Base-by-base conservation (phyloP, 2,113 vertebrate genomes). In the Aepyceros melampus region DNA sequence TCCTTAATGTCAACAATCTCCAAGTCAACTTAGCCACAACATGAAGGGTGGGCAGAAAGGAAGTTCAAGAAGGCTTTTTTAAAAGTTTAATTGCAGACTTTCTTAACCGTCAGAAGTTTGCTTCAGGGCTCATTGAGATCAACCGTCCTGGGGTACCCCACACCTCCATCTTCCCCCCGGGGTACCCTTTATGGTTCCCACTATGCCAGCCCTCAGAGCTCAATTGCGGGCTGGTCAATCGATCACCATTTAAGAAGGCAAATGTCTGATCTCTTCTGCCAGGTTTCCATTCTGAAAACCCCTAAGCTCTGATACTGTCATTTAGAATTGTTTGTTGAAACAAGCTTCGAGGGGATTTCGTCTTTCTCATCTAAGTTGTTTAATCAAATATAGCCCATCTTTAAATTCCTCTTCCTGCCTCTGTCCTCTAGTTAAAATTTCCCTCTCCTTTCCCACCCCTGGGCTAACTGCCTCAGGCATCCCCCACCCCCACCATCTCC, bases 61-160 rank as follows among this genome's bases (percentile, higher is more conserved):
- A 98, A 97, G 95, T 97, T 98, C 49, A 86, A 97, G 89, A 94
- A 31, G 93, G 85, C 96, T 97, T 97, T 97, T 67, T 1, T 1
- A 40, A 49, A 55, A 33, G 51, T 86, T 86, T 15, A 45, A 36
- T 8, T 23, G 7, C 53, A 55, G 27, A 21, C 27, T 56, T 78
- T 33, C 47, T 51, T 97, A 96, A 86, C 96, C 86, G 88, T 78
- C 91, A 43, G 14, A 97, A 79, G 11, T 97, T 97, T 97, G 62
- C 53, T 83, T 91, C 97, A 51, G 7, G 0, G 43, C 91, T 94
- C 60, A 49, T 10, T 36, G 90, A 90, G 91, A 31, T 79, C 12
- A 45, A 40, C n/a, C 10, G 19, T 74, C n/a, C 67, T 40, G 19
- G 67, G 67, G n/a, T 71, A 23, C n/a, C 17, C n/a, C 36, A 40